Base-by-base conservation (phyloP, 2,888 invertebrate species). In the Xestia ashworthii region DNA sequence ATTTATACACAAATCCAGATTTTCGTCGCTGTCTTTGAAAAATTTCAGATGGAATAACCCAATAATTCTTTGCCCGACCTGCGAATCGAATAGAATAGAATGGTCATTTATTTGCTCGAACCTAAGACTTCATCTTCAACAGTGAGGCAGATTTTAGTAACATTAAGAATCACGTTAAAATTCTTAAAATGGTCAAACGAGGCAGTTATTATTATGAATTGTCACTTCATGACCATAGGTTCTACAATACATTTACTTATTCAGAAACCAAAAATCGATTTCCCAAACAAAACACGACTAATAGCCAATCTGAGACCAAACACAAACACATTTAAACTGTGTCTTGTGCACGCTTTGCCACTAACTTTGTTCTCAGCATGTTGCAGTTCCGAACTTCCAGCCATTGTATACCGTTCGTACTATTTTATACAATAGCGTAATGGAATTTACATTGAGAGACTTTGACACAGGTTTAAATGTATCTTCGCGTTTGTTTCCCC, bases 331-430 rank as follows among this genome's bases (percentile, higher is more conserved):
- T 71, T 80, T 66, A 50, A 78, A 81, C 78, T 81, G 71, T 81
- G 81, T 82, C 85, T 80, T 53, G 60, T 78, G 67, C 80, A 81
- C 73, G 87, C 74, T 74, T 82, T 76, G 86, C 76, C 65, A 53
- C 68, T 44, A 85, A 87, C 87, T 87, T 85, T 66, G 81, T 74
- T 73, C 0, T 46, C 67, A 65, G 19, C 77, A 9, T 64, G 79
- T 71, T 69, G 67, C 68, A 73, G 80, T 83, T 83, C 16, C 5
- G 1, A 84, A 81, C 64, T 78, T 60, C 38, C 32, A 60, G 60
- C 50, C 60, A 71, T 84, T 79, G 75, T 70, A 38, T 25, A 64
- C 38, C 38, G 48, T 25, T 32, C 9, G 32, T 71, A 44, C 66
- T 64, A 41, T 60, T 65, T 48, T 62, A 67, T 55, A 72, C 66